Evolutionary conservation across 2,888 invertebrate species (phyloP).

Genomic region (Eurytoma adleriae): DNA sequence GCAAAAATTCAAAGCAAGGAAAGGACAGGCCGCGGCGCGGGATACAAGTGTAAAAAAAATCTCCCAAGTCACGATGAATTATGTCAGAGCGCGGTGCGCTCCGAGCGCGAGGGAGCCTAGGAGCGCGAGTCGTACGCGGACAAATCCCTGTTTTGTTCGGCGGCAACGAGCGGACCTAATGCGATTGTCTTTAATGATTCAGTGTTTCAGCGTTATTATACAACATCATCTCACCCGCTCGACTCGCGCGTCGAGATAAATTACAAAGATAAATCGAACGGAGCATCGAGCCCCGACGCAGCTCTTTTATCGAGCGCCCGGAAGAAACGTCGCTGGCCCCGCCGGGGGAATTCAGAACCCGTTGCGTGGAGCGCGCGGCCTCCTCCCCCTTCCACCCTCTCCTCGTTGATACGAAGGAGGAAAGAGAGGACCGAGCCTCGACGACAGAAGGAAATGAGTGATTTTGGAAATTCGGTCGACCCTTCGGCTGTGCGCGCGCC

Average conservation of each 20-base stretch:
- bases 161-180: constrained; percentile 43
- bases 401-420: no score
- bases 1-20: constrained; percentile 9
- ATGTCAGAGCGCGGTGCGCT: constrained; percentile 12
- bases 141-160: constrained; percentile 35
- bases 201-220: constrained; percentile 42
- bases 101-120: background rate
- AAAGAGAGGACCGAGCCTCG: no score
- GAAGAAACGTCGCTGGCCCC: no score
- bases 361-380: no score
- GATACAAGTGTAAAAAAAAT: background rate
- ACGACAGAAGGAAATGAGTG: no score
- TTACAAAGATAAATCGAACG: constrained; percentile 46
- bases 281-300: background rate
- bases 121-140: background rate
- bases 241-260: constrained; percentile 35
- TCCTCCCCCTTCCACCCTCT: no score
- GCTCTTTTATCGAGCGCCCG: background rate
- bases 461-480: no score
- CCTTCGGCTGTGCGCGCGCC: background rate
- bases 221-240: constrained; percentile 44
- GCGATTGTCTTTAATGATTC: constrained; percentile 51
- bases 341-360: no score
- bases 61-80: constrained; percentile 33
- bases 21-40: background rate